These are phyloP conservation scores for Urocitellus parryii DNA, from an alignment of 2,113 vertebrate species.

Conservation along the genomic window DNA sequence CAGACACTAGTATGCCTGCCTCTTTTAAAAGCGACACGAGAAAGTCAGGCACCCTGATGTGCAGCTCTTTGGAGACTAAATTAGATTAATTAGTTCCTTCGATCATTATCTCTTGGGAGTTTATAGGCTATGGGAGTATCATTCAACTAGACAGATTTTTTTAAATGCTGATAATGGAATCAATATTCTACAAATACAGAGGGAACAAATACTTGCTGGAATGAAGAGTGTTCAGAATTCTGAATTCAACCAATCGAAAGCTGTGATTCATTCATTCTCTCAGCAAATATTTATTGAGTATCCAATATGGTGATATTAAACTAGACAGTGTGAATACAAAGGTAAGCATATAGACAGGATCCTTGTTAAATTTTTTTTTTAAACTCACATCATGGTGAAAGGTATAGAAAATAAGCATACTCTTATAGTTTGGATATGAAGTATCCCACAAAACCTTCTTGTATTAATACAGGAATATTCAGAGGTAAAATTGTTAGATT, in stretches of 20 bases:
- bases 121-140: not conserved
- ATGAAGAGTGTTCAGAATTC: not conserved
- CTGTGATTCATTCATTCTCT: not conserved
- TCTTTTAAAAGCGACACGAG: not conserved
- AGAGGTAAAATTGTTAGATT: too few relatives aligned
- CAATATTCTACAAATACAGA: not conserved
- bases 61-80: not conserved
- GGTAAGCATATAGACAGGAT: not conserved
- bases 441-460: too few relatives aligned
- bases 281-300: constrained; percentile 1
- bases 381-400: not conserved
- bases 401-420: not conserved
- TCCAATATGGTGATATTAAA: not conserved
- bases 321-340: not conserved
- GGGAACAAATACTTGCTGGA: not conserved
- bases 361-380: constrained; percentile 23
- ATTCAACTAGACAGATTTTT: not conserved
- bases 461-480: too few relatives aligned
- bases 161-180: not conserved
- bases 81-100: not conserved
- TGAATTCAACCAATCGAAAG: not conserved
- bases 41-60: not conserved
- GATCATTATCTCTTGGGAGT: not conserved
- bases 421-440: too few relatives aligned
- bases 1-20: not conserved